These are phyloP conservation scores for Serranus cabrilla DNA, from an alignment of 2,797 vertebrate genomes.

Conservation along the genomic window DNA sequence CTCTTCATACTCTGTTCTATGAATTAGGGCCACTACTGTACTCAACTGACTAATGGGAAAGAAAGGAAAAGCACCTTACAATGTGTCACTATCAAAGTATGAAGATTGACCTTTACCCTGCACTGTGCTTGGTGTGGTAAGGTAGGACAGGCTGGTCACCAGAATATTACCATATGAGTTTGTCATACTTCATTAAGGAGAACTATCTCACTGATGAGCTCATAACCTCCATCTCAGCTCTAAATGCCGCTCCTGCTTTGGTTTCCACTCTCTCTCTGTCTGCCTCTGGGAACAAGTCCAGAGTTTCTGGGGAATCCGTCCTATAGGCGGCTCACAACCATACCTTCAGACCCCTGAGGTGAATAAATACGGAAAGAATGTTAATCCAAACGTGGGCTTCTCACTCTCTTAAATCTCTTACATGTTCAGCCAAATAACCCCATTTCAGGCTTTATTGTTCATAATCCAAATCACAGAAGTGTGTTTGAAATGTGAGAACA, in stretches of 20 bases:
- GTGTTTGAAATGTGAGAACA: slow-evolving; percentile 46
- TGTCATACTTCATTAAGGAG: slow-evolving; percentile 9
- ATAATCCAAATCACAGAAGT: slow-evolving; percentile 48
- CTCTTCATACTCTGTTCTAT: background rate
- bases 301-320: slow-evolving; percentile 45
- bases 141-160: slow-evolving; percentile 1
- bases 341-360: slow-evolving; percentile 53
- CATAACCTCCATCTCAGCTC: slow-evolving; percentile 43
- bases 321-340: slow-evolving; percentile 43
- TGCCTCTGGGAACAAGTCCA: slow-evolving; percentile 51
- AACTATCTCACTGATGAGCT: slow-evolving; percentile 50
- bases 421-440: slow-evolving; percentile 57
- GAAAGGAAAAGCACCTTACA: background rate
- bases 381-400: slow-evolving; percentile 70
- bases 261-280: slow-evolving; percentile 50
- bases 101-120: background rate
- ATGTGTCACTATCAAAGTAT: background rate
- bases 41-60: background rate
- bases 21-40: background rate
- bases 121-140: background rate
- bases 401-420: slow-evolving; percentile 49
- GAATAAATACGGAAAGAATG: slow-evolving; percentile 81
- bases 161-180: slow-evolving; percentile 27
- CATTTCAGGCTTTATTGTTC: slow-evolving; percentile 47
- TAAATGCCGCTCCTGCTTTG: slow-evolving; percentile 51